Base-by-base conservation (phyloP, 2,888 invertebrate species). In the Cephus spinipes region DNA sequence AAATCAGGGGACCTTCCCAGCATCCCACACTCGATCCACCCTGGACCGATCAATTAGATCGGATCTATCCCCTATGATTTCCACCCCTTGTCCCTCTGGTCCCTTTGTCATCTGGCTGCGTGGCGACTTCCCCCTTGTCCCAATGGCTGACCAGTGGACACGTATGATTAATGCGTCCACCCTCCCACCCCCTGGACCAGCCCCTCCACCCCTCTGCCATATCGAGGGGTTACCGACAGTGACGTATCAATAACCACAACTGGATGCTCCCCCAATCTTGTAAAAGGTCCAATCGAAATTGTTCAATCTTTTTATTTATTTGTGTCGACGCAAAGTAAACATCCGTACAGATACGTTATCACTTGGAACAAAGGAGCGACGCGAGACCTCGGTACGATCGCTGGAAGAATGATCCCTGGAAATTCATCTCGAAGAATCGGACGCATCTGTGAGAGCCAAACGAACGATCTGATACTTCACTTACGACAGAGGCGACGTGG, bases 21-120 rank as follows among this genome's bases (percentile, higher is more conserved):
- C 40, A 40, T 40, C 40, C 40, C 1, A 6, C 6, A 40, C 40
- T 40, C 4, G 40, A 1, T 40, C 40, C 74, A 77, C 77, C 78
- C 75, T 73, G 74, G 74, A 23, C 55, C 73, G 79, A 83, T 73
- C 76, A 83, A 82, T 83, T 79, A 81, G 77, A 80, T 78, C 73
- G 79, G 73, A 79, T 79, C 77, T 79, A 77, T 75, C 77, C 79
- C 55, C 75, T 79, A 76, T 79, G 83, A 80, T 34, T 80, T 77
- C 73, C 76, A 75, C 76, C 83, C 81, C 40, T 32, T 9, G 12
- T 4, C 69, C 69, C 69, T 31, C 69, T 31, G 15, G 12, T 12
- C 36, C 36, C 36, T 36, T 36, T 36, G 12, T 32, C 30, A 69
- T 32, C 69, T 69, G 11, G 4, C 12, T 32, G 30, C 31, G 30